These are phyloP conservation scores for Morinoia aosen DNA, from an alignment of 2,888 invertebrate species.

Conservation along the genomic window DNA sequence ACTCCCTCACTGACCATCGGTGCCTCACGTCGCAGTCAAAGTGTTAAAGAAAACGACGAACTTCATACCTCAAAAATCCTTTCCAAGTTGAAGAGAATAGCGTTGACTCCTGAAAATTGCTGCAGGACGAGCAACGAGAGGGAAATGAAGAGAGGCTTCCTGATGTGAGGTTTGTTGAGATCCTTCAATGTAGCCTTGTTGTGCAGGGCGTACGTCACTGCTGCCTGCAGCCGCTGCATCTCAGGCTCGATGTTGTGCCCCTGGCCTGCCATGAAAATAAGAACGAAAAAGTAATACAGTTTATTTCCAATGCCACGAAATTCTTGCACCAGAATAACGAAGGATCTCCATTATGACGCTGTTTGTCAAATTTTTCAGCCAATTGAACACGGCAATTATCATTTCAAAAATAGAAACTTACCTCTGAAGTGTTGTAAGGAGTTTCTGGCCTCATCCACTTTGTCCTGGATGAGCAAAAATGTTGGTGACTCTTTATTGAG, in stretches of 20 bases:
- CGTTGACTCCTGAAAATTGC: conserved; percentile 22
- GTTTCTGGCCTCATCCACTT: conserved; percentile 77
- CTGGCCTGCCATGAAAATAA: not conserved
- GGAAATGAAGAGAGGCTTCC: conserved; percentile 53
- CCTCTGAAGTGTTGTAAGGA: conserved; percentile 79
- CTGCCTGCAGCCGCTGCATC: not conserved
- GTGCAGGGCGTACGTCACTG: not conserved
- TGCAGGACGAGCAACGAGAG: conserved; percentile 14
- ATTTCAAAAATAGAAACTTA: not conserved
- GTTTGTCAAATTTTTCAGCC: too few relatives aligned
- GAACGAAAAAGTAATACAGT: too few relatives aligned
- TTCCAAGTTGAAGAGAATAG: conserved; percentile 48
- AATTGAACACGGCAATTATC: too few relatives aligned
- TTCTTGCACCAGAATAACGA: too few relatives aligned
- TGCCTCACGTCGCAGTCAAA: not conserved
- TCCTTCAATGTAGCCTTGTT: conserved; percentile 19
- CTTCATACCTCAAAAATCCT: conserved; percentile 50
- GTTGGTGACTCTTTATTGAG: conserved; percentile 88
- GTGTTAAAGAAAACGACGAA: too few relatives aligned
- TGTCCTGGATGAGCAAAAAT: conserved; percentile 76
- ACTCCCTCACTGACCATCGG: not conserved
- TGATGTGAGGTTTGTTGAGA: conserved; percentile 10
- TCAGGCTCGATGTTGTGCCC: conserved; percentile 9
- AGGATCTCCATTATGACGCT: too few relatives aligned
- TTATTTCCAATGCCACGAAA: too few relatives aligned